Conservation (phyloP, 2,797 vertebrate genomes). For the Chloroceryle inda region DNA sequence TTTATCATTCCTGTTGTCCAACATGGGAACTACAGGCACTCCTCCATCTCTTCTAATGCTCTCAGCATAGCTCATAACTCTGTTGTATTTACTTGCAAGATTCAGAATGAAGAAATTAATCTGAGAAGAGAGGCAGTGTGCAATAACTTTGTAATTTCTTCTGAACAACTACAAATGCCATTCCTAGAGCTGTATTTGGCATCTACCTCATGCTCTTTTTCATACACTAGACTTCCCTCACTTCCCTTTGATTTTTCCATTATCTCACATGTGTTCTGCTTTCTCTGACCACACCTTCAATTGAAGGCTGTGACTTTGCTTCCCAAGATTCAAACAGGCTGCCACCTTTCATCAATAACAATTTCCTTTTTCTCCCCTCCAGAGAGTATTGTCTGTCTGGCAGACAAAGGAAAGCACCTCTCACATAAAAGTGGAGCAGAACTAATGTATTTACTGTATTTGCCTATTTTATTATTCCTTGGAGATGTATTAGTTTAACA, state of each 20-base stretch:
- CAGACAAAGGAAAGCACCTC: slow-evolving; percentile 58
- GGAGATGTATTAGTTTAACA: slow-evolving; percentile 71
- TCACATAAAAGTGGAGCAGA: slow-evolving; percentile 76
- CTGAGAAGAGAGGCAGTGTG: background rate
- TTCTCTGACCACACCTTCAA: background rate
- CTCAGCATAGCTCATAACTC: background rate
- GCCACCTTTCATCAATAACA: slow-evolving; percentile 28
- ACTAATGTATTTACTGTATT: slow-evolving; percentile 76
- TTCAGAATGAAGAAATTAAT: background rate
- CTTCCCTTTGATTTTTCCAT: background rate
- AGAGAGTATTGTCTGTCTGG: slow-evolving; percentile 16
- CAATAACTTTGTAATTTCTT: background rate
- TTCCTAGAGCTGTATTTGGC: background rate
- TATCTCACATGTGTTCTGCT: background rate
- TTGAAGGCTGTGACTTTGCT: background rate
- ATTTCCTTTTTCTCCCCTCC: background rate
- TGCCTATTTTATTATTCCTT: slow-evolving; percentile 73
- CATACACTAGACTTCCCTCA: background rate
- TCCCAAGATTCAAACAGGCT: slow-evolving; percentile 19
- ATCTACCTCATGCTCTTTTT: background rate
- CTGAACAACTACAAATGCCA: background rate
- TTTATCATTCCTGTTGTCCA: background rate
- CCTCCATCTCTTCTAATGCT: background rate
- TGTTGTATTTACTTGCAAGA: background rate
- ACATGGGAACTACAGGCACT: background rate